A percentile compares a stretch with the other conserved stretches of the same genome.
phyloP scores from a whole-genome alignment of 2,797 vertebrate genomes.

The Acridotheres tristis region DNA sequence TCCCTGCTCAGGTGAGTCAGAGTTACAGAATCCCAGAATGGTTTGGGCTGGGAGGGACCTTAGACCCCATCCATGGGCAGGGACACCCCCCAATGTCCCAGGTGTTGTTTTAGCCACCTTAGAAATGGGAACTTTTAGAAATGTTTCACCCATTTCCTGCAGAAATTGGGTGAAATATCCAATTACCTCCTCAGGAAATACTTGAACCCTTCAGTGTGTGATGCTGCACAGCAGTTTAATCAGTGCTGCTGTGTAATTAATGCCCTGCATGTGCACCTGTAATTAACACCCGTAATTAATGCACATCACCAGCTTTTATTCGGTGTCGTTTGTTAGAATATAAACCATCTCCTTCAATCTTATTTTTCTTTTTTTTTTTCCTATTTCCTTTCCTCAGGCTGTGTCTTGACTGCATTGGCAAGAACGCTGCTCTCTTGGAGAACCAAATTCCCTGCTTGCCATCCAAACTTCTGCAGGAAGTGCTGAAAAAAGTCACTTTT shows the following conservation, averaged over 20 bases:
- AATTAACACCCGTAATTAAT: background rate
- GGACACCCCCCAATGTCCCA: background rate
- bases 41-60: background rate
- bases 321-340: background rate
- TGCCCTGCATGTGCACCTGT: background rate
- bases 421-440: constrained; percentile 78
- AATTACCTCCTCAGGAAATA: background rate
- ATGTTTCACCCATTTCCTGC: background rate
- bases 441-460: constrained; percentile 85
- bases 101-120: background rate
- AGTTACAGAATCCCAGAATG: background rate
- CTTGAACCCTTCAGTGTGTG: background rate
- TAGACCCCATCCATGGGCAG: background rate
- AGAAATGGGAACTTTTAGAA: too few species aligned
- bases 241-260: background rate
- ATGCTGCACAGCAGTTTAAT: background rate
- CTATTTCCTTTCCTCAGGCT: constrained; percentile 71
- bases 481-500: constrained; percentile 87
- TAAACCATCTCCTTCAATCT: background rate
- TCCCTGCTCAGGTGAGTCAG: constrained; percentile 87
- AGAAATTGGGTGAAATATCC: background rate
- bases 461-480: constrained; percentile 80
- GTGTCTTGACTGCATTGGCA: constrained; percentile 90
- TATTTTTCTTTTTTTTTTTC: background rate
- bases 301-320: background rate